Evolutionary conservation across 2,113 vertebrate genomes (phyloP).

Genomic region (Passer domesticus): DNA sequence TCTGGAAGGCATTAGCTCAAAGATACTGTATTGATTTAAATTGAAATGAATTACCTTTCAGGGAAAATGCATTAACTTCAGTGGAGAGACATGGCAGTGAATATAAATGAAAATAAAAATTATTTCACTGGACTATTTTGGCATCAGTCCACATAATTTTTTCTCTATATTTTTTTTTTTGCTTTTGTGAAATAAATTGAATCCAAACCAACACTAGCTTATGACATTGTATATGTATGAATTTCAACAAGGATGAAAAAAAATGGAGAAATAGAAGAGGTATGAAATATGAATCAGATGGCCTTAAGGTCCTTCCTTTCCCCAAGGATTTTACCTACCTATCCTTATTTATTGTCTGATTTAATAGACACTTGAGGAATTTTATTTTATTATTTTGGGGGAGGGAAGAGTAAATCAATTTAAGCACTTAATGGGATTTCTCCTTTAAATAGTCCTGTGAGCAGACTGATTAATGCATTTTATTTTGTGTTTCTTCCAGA

Average conservation of each 20-base stretch:
- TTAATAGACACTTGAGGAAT: constrained; percentile 58
- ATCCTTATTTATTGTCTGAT: constrained; percentile 64
- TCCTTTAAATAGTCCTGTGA: constrained; percentile 43
- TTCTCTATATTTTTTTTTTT: background rate
- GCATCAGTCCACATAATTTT: background rate
- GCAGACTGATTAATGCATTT: constrained; percentile 53
- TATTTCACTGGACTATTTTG: constrained; percentile 37
- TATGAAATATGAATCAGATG: constrained; percentile 70
- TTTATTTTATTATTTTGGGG: constrained; percentile 60
- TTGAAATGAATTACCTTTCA: constrained; percentile 63
- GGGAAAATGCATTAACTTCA: constrained; percentile 60
- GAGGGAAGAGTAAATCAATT: constrained; percentile 56
- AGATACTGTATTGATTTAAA: constrained; percentile 62
- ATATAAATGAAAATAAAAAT: constrained; percentile 52
- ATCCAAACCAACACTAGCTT: constrained; percentile 30
- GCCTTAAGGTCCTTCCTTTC: constrained; percentile 54
- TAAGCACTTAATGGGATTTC: constrained; percentile 54
- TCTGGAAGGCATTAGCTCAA: constrained; percentile 36
- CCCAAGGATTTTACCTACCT: constrained; percentile 56
- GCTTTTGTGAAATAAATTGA: constrained; percentile 39
- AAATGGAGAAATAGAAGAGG: background rate
- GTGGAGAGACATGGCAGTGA: constrained; percentile 18
- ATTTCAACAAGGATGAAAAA: constrained; percentile 41
- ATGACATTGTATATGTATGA: constrained; percentile 47
- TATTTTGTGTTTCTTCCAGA: constrained; percentile 29